Evolutionary conservation across 2,888 invertebrate species (phyloP), one percentile per base, ranked within the genome.

Genomic region (Nasonovia ribisnigri): DNA sequence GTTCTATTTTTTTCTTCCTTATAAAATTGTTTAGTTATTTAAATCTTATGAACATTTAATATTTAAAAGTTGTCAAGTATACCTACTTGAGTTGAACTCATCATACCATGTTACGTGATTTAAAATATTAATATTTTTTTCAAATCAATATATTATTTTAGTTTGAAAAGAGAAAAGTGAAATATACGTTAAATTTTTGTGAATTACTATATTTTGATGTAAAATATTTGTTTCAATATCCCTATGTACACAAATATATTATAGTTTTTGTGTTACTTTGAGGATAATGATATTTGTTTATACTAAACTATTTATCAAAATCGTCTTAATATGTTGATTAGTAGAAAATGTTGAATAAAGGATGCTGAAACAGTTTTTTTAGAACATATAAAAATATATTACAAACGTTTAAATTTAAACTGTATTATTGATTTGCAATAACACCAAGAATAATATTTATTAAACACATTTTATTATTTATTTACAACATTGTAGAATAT

Each of bases 401-500:
- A 86, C 36, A 84, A 90, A 48, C 13, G 36, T 90, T 84, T 77
- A 43, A 57, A 57, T 91, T 43, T 20, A 46, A 86, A 84, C n/a
- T 91, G 57, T 86, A 86, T 91, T 86, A 86, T 86, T 91, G 84
- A 91, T 46, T 84, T 57, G 5, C 43, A 91, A 60, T 60, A 60
- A 87, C 46, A 42, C 48, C 48, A 67, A 87, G 48, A 86, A 91
- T 77, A 77, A 20, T 77, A 77, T 77, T 77, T 77, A n/a, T 86
- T 87, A 84, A 86, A 91, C 91, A 91, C 46, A 36, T 87, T 87
- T 60, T 51, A 77, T 51, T 36, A 77, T 77, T 92, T 91, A 91
- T 84, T 51, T 84, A 91, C 77, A 91, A 77, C 89, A 67, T 57
- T 88, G 48, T 87, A 87, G 86, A 86, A 87, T 91, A 88, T 92